Base-by-base conservation (phyloP, 2,888 invertebrate genomes). In the Latrodectus hesperus region DNA sequence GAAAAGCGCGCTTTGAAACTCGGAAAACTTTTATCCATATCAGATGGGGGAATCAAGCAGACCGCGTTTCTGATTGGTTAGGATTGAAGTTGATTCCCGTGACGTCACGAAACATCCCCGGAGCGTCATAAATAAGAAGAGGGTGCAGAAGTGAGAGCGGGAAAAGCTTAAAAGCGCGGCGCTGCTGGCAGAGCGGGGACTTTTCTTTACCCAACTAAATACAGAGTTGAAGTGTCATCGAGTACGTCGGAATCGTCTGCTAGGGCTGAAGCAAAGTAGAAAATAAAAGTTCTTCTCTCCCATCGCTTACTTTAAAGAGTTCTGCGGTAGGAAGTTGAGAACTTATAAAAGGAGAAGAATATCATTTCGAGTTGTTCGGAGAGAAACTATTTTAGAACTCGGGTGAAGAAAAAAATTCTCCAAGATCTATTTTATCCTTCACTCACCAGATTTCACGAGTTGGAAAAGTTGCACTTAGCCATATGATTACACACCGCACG, bases 91-190 rank as follows among this genome's bases (percentile, higher is more conserved):
- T 22, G 70, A 53, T 70, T 83, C 71, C 80, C 70, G 85, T 86
- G 85, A 86, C 85, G 85, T 86, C 86, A 84, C 67, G 38, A 26
- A 74, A 82, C 67, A 73, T 72, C 83, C 75, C 86, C 81, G 64
- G 75, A 80, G 81, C 86, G 86, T 86, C 86, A 86, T 81, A 65
- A 71, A 80, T 81, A 55, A 64, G 65, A 77, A 80, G 85, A 80
- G 75, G 71, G 81, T 77, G 67, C 67, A 67, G 55, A n/a, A 67
- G 22, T 22, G 51, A 67, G 77, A 67, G 81, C 72, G 86, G 81
- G 80, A 86, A 86, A 86, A 81, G 81, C 81, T 86, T 86, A 80
- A 80, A 86, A 81, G 76, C 78, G 84, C 79, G 84, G 84, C 84
- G 84, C 84, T 84, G 74, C 74, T 65, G 73, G 79, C 84, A 65